Evolutionary conservation across 2,888 invertebrate genomes (phyloP), one percentile per base, ranked within the genome.

Genomic region (Automeris io): DNA sequence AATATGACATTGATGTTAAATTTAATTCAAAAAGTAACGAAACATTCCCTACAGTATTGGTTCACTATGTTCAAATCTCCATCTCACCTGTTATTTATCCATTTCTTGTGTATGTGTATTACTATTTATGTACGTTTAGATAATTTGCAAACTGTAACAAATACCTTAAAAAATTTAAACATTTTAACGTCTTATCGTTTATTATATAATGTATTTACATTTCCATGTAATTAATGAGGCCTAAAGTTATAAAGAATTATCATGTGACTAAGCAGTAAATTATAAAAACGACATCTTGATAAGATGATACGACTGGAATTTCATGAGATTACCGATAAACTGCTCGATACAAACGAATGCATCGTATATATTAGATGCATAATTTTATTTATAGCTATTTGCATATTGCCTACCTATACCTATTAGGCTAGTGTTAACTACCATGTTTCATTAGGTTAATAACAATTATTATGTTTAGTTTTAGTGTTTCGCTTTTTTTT

Each of bases 41-140:
- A 59, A 79, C 82, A 82, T 83, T 82, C 82, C 82, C 62, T 48
- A 42, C 59, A 72, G 73, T 73, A 78, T 79, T 77, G 75, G 69
- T 63, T 62, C 57, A 53, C 25, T 43, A 49, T 60, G 55, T 67
- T 61, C 46, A 58, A 62, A 63, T 48, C 36, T 43, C 45, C 46
- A 13, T 40, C 34, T 37, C 22, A 42, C 41, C 49, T 51, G 42
- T 24, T 46, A 44, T 49, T 40, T 39, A 48, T 47, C 33, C 33
- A 35, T 31, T 44, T 49, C 18, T 38, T 33, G 5, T n/a, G 12
- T 34, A 9, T 16, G 8, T 8, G 8, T 33, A 33, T 23, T 24
- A 4, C n/a, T 24, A 12, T 9, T 8, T 8, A 8, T 34, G 12
- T 16, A 4, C n/a, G 19, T n/a, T n/a, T 23, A 2, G 1, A n/a